Conservation (phyloP, 2,888 invertebrate species). For the Alloplasta piceator region DNA sequence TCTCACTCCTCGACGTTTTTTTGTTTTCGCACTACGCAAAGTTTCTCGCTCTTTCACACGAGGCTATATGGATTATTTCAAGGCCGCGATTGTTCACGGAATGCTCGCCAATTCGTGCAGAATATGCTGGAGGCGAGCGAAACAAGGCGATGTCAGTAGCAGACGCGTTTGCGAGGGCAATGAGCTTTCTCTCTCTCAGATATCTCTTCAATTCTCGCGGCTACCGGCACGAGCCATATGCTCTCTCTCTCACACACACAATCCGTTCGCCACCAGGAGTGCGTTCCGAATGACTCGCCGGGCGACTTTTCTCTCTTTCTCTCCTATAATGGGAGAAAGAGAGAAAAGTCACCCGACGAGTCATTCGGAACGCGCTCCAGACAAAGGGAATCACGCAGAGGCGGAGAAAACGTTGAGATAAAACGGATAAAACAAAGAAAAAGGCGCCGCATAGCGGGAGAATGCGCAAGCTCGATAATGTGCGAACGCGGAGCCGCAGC, state of each 20-base stretch:
- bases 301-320: no score
- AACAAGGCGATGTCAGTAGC: constrained; percentile 1
- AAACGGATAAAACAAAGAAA: not conserved
- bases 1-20: not conserved
- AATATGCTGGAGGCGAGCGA: constrained; percentile 24
- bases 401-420: constrained; percentile 12
- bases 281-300: no score
- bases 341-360: no score
- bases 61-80: constrained; percentile 31
- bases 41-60: not conserved
- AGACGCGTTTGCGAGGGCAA: constrained; percentile 47
- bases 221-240: constrained; percentile 41
- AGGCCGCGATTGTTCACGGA: constrained; percentile 40
- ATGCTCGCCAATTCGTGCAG: constrained; percentile 56
- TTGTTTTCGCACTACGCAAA: constrained; percentile 10
- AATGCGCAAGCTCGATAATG: constrained; percentile 61
- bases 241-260: not conserved
- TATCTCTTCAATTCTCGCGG: not conserved
- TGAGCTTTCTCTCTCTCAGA: constrained; percentile 32
- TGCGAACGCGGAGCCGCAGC: constrained; percentile 56
- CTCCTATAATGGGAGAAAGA: no score
- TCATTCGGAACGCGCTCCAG: no score
- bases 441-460: constrained; percentile 2
- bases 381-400: constrained; percentile 31
- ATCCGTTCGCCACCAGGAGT: not conserved